These are phyloP conservation scores for Rhinichthys osculus DNA, from an alignment of 2,797 vertebrate species.

Conservation along the genomic window DNA sequence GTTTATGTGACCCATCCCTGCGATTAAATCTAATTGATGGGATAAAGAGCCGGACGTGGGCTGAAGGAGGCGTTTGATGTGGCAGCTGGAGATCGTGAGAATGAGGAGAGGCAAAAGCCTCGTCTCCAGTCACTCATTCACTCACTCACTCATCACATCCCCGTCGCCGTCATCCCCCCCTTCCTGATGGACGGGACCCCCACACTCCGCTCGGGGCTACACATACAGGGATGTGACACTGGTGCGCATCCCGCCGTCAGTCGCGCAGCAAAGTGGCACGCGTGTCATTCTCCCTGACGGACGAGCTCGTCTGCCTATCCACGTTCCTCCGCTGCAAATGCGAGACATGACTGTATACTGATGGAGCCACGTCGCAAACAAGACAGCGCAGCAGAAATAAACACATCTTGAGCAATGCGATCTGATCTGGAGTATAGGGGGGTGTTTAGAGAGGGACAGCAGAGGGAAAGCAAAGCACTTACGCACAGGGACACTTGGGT, in stretches of 20 bases:
- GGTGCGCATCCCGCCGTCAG: conserved; percentile 77
- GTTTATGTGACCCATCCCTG: conserved; percentile 49
- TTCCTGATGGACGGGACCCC: conserved; percentile 43
- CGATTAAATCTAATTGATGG: conserved; percentile 54
- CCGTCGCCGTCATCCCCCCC: conserved; percentile 66
- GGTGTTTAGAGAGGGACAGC: conserved; percentile 63
- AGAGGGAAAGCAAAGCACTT: conserved; percentile 45
- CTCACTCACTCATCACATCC: conserved; percentile 69
- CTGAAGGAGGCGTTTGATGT: conserved; percentile 77
- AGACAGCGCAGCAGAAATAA: conserved; percentile 72
- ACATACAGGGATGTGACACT: conserved; percentile 78
- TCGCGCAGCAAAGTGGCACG: conserved; percentile 79
- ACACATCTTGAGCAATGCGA: conserved; percentile 76
- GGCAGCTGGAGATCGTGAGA: conserved; percentile 84
- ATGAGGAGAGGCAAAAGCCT: conserved; percentile 77
- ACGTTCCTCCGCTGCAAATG: conserved; percentile 75
- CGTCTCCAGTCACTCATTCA: conserved; percentile 73
- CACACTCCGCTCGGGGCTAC: conserved; percentile 70
- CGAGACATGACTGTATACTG: conserved; percentile 78
- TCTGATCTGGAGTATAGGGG: conserved; percentile 72
- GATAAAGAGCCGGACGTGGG: conserved; percentile 61
- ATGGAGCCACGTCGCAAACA: conserved; percentile 74
- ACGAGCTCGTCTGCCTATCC: conserved; percentile 77
- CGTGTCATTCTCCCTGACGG: conserved; percentile 81
- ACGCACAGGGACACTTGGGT: conserved; percentile 66